These are phyloP conservation scores for Allophyes oxyacanthae DNA, from an alignment of 2,888 invertebrate species.

Conservation along the genomic window DNA sequence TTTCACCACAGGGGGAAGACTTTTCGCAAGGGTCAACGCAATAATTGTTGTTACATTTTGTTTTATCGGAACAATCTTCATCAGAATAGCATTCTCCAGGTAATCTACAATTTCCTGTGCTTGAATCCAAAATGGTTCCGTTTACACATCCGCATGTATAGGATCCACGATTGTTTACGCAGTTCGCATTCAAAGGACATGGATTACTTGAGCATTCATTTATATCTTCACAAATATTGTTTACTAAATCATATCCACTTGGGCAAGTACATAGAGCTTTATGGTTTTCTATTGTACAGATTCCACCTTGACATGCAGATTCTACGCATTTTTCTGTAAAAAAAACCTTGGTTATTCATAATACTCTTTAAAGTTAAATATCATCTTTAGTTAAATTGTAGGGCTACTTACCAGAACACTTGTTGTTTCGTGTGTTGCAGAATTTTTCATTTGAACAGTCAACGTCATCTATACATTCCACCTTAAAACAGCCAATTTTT, in stretches of 20 bases:
- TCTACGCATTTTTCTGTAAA: constrained; percentile 94
- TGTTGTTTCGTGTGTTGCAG: constrained; percentile 93
- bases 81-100: constrained; percentile 95
- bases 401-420: constrained; percentile 91
- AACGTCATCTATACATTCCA: constrained; percentile 94
- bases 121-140: constrained; percentile 94
- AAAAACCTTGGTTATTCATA: constrained; percentile 6
- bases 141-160: constrained; percentile 94
- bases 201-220: constrained; percentile 94
- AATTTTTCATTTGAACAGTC: constrained; percentile 94
- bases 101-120: constrained; percentile 92
- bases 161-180: constrained; percentile 94
- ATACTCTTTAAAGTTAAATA: no score
- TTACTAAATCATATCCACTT: constrained; percentile 91
- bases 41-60: constrained; percentile 92
- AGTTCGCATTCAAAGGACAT: constrained; percentile 94
- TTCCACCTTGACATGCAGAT: constrained; percentile 94
- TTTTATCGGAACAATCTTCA: constrained; percentile 93
- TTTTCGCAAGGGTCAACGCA: constrained; percentile 94
- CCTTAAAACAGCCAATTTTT: constrained; percentile 95
- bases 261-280: constrained; percentile 93
- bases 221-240: constrained; percentile 93
- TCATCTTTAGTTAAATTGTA: no score
- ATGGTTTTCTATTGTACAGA: constrained; percentile 93
- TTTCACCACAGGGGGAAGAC: constrained; percentile 91